Percentiles rank a stretch among this genome's conserved stretches.
Evolutionary conservation across 1,140 invertebrate genomes (phyloP).

Genomic region (Goniozus legneri): DNA sequence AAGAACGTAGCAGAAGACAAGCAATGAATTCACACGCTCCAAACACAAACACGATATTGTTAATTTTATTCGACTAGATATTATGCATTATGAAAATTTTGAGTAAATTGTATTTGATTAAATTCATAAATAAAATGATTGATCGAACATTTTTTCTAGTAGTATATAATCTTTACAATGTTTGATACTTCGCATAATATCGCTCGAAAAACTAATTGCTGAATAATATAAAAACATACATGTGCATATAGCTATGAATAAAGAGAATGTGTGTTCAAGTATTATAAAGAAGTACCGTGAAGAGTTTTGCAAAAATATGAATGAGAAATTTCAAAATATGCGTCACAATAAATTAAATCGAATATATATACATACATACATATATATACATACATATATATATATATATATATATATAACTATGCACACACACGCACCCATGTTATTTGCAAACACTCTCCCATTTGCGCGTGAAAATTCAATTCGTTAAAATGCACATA

Average conservation of each 20-base stretch:
- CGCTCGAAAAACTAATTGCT: conserved; percentile 18
- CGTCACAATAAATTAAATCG: too few relatives aligned
- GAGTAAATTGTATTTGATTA: too few relatives aligned
- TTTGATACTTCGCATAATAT: too few relatives aligned
- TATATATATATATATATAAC: conserved; percentile 27
- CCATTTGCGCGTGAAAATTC: too few relatives aligned
- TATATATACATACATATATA: conserved; percentile 17
- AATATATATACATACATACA: conserved; percentile 12
- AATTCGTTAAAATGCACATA: too few relatives aligned
- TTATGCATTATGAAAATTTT: too few relatives aligned
- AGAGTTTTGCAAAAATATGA: conserved; percentile 7
- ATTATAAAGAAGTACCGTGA: conserved; percentile 11
- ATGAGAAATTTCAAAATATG: conserved; percentile 5
- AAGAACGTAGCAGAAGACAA: conserved; percentile 1
- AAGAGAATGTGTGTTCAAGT: neutral
- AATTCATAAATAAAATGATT: neutral
- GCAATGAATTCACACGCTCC: conserved; percentile 20
- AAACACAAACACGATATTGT: conserved; percentile 21
- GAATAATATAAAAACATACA: conserved; percentile 15
- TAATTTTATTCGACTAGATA: too few relatives aligned
- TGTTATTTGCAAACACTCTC: conserved; percentile 11
- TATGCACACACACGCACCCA: conserved; percentile 16
- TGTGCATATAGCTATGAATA: conserved; percentile 13
- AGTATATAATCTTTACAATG: neutral
- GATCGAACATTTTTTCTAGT: neutral